Conservation (phyloP, 2,797 vertebrate genomes). For the Cirrhinus molitorella region DNA sequence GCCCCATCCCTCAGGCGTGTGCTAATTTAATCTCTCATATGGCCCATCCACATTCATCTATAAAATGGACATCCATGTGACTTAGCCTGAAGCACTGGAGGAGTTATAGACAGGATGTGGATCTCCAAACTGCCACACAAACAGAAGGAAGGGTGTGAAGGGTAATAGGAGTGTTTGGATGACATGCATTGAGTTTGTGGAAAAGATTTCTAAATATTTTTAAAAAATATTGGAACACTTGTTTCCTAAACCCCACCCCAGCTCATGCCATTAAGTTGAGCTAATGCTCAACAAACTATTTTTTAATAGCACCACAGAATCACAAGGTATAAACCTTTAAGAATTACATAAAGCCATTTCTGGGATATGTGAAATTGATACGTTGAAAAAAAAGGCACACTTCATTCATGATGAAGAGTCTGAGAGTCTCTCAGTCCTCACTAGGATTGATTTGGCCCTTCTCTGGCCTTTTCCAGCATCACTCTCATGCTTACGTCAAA, state of each 20-base stretch:
- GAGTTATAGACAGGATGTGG: slow-evolving; percentile 53
- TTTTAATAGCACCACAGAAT: neutral
- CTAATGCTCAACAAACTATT: neutral
- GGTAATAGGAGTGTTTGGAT: neutral
- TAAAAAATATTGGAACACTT: neutral
- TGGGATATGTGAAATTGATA: neutral
- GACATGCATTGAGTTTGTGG: neutral
- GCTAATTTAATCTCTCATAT: slow-evolving; percentile 81
- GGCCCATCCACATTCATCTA: slow-evolving; percentile 71
- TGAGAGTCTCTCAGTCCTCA: neutral
- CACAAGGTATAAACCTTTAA: neutral
- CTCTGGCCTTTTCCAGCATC: slow-evolving; percentile 31
- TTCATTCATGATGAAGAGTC: neutral
- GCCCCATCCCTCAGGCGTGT: slow-evolving; percentile 68
- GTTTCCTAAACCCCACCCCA: neutral
- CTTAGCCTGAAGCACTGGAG: slow-evolving; percentile 63
- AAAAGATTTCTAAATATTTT: neutral
- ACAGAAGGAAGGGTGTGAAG: neutral
- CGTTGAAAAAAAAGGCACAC: neutral
- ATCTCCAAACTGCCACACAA: slow-evolving; percentile 25
- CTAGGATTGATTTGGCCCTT: slow-evolving; percentile 12
- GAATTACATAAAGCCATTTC: neutral
- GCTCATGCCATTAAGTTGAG: neutral
- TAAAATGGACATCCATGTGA: slow-evolving; percentile 71
- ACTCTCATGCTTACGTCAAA: slow-evolving; percentile 51